These are phyloP conservation scores for Polyommatus icarus DNA, from an alignment of 2,888 invertebrate genomes.

Conservation along the genomic window DNA sequence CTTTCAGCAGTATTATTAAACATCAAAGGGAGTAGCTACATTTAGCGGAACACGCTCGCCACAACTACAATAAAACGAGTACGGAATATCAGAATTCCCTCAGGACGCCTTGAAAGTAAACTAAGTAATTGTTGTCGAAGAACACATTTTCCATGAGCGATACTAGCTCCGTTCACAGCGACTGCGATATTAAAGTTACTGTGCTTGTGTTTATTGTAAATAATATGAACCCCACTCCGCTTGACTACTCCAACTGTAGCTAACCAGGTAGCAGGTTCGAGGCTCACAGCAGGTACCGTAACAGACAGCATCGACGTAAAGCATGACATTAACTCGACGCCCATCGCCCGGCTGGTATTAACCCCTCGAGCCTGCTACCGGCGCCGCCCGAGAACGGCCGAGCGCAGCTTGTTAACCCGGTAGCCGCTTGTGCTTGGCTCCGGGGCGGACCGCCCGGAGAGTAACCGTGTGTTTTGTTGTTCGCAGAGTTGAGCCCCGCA, in stretches of 20 bases:
- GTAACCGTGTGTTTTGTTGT: slow-evolving; percentile 81
- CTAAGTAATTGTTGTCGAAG: slow-evolving; percentile 15
- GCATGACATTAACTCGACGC: slow-evolving; percentile 37
- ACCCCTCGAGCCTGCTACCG: slow-evolving; percentile 54
- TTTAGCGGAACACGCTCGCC: background rate
- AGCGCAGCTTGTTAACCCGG: slow-evolving; percentile 77
- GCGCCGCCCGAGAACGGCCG: slow-evolving; percentile 55
- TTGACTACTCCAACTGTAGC: slow-evolving; percentile 37
- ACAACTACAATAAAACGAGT: slow-evolving; percentile 1
- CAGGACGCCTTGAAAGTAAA: slow-evolving; percentile 19
- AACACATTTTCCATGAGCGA: slow-evolving; percentile 7
- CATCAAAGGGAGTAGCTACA: slow-evolving; percentile 15
- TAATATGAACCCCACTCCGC: slow-evolving; percentile 12
- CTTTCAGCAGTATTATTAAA: slow-evolving; percentile 12
- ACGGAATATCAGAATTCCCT: slow-evolving; percentile 15
- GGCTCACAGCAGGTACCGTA: slow-evolving; percentile 49
- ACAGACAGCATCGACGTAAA: slow-evolving; percentile 50
- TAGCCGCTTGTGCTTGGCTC: slow-evolving; percentile 79
- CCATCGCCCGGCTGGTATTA: slow-evolving; percentile 42
- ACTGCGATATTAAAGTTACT: background rate
- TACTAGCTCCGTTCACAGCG: background rate
- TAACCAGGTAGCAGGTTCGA: slow-evolving; percentile 56
- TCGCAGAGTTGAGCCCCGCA: slow-evolving; percentile 81
- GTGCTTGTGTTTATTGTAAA: background rate
- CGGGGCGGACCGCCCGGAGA: slow-evolving; percentile 73